Percentiles rank a stretch among this genome's conserved stretches.
Evolutionary conservation across 2,797 vertebrate genomes (phyloP).

Genomic region (Myotis pilosus): DNA sequence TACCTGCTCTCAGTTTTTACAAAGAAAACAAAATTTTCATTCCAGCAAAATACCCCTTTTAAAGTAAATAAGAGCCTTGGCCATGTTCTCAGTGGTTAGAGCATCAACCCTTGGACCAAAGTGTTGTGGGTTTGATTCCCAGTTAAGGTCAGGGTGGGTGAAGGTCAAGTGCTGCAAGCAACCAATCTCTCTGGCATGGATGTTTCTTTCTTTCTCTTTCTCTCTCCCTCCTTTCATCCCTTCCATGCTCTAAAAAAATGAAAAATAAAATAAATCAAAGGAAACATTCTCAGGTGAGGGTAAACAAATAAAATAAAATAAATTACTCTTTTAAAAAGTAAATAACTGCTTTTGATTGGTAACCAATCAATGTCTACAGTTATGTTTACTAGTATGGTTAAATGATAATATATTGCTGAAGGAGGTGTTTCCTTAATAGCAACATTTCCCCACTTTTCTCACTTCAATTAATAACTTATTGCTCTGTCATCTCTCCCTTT

Average conservation of each 20-base stretch:
- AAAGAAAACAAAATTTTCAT: not conserved
- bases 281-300: too few species aligned
- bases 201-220: too few species aligned
- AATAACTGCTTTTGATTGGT: not conserved
- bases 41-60: not conserved
- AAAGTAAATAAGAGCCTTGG: not conserved
- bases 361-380: not conserved
- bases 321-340: not conserved
- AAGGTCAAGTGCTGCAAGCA: too few species aligned
- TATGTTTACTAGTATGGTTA: not conserved
- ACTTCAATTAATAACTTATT: not conserved
- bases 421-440: not conserved
- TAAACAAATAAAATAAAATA: too few species aligned
- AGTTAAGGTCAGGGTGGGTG: too few species aligned
- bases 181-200: too few species aligned
- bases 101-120: too few species aligned
- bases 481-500: not conserved
- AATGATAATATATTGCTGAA: not conserved
- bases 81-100: too few species aligned
- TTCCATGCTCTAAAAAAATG: too few species aligned
- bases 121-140: too few species aligned
- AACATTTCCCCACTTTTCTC: not conserved
- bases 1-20: not conserved
- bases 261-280: too few species aligned
- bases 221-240: too few species aligned